Evolutionary conservation across 92 coral and sea anemone species (phyloP).

Genomic region (Heliopora coerulea): DNA sequence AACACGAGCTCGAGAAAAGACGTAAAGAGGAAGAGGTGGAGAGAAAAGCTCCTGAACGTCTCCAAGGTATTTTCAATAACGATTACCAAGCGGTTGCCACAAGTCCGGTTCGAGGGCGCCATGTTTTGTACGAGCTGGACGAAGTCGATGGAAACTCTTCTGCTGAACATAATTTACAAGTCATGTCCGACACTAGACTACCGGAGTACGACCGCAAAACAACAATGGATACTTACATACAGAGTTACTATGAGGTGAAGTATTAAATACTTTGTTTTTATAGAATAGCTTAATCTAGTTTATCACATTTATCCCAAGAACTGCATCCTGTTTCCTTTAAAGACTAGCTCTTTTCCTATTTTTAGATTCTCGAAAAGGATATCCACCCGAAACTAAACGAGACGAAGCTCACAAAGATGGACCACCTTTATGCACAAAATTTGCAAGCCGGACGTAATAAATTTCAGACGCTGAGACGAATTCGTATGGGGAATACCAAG

Average conservation of each 20-base stretch:
- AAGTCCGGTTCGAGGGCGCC: conserved; percentile 20
- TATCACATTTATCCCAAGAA: too few species aligned
- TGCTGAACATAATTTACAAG: conserved; percentile 16
- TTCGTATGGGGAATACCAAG: conserved; percentile 40
- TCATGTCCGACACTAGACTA: conserved; percentile 23
- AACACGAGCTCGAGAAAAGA: too few species aligned
- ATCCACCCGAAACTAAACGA: conserved; percentile 20
- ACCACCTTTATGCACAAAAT: conserved; percentile 29
- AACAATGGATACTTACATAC: conserved; percentile 40
- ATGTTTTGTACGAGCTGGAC: conserved; percentile 13
- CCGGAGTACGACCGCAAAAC: conserved; percentile 32
- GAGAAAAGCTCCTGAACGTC: not conserved
- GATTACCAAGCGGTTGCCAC: not conserved
- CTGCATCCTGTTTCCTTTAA: too few species aligned
- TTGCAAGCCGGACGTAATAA: conserved; percentile 31
- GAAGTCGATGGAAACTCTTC: conserved; percentile 26
- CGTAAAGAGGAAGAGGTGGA: not conserved
- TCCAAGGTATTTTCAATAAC: conserved; percentile 1
- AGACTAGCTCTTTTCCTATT: too few species aligned
- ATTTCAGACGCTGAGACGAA: conserved; percentile 26
- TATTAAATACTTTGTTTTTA: not conserved
- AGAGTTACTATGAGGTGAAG: conserved; percentile 31
- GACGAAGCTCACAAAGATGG: conserved; percentile 29
- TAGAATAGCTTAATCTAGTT: too few species aligned
- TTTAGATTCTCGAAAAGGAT: conserved; percentile 33